Evolutionary conservation across 2,888 invertebrate genomes (phyloP), one percentile per base, ranked within the genome.

Genomic region (Drosophila prolongata): DNA sequence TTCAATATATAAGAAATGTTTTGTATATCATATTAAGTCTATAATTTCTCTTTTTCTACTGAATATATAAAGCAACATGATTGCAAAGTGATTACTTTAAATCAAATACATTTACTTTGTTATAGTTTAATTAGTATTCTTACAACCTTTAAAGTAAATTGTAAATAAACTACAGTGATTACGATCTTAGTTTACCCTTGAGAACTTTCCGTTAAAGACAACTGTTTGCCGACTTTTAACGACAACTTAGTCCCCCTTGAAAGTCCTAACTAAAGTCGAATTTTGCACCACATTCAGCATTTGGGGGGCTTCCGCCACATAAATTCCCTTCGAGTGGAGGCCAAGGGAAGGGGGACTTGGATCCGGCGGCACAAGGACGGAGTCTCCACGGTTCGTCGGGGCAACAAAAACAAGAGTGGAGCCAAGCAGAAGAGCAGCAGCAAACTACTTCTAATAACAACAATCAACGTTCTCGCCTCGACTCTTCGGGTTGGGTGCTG

Each of bases 401-500:
- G 19, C 38, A 56, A 38, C 35, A 55, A 55, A 27, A 43, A 30
- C 62, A 64, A 43, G 47, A 37, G 53, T 53, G 30, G 38, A 53
- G 47, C 42, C 53, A 16, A 38, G 47, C 44, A 56, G 72, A 66
- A 50, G 54, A 61, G 44, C 61, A 42, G 52, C 52, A 49, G 58
- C 42, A 44, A 77, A 64, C 71, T 64, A 50, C 42, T 66, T 65
- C 53, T 67, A 77, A 66, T 71, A 77, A 59, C 68, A 75, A 58
- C 75, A 74, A 67, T 82, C 75, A 77, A 61, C 54, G 54, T 44
- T 58, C 43, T 55, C n/a, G 52, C 58, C 44, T 27, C 52, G 49
- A 49, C 65, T 59, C 61, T 60, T 40, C 42, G 46, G 44, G 66
- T 64, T 79, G 50, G 66, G 54, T 70, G 73, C 78, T 80, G 68